phyloP scores from a whole-genome alignment of 2,113 vertebrate genomes.

The Notiomystis cincta region DNA sequence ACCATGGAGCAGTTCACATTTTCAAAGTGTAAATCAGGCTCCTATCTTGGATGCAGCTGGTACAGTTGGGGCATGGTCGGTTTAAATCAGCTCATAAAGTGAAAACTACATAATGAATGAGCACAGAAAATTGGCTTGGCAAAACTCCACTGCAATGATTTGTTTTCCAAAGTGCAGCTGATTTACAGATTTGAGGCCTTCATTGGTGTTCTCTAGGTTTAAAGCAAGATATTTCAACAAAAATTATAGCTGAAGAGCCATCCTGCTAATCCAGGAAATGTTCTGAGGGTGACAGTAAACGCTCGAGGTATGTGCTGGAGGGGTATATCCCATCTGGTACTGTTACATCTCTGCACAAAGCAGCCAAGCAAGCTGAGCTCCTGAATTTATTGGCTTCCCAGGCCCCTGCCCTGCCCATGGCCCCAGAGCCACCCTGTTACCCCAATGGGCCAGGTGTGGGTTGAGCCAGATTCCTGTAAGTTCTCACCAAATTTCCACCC shows the following conservation, averaged over 20 bases:
- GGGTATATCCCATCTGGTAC: neutral
- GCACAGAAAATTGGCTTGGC: constrained; percentile 34
- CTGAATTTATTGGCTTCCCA: neutral
- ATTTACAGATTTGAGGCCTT: constrained; percentile 41
- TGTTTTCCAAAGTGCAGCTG: constrained; percentile 27
- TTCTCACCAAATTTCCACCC: neutral
- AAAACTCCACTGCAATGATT: neutral
- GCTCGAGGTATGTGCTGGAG: neutral
- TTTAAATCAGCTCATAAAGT: constrained; percentile 53
- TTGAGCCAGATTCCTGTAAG: neutral
- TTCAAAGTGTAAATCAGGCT: constrained; percentile 31
- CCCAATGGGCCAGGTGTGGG: accelerated
- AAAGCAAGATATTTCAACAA: constrained; percentile 52
- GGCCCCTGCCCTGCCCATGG: neutral
- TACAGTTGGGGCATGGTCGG: neutral
- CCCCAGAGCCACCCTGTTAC: accelerated
- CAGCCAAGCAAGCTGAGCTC: neutral
- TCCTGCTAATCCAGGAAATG: constrained; percentile 40
- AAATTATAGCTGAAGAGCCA: constrained; percentile 21
- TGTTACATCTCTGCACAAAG: neutral
- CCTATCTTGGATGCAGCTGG: neutral
- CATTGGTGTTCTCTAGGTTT: neutral
- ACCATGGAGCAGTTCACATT: neutral
- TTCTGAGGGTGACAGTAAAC: neutral
- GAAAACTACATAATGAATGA: constrained; percentile 53